Evolutionary conservation across 1,140 invertebrate species (phyloP).

Genomic region (Magallana angulata): DNA sequence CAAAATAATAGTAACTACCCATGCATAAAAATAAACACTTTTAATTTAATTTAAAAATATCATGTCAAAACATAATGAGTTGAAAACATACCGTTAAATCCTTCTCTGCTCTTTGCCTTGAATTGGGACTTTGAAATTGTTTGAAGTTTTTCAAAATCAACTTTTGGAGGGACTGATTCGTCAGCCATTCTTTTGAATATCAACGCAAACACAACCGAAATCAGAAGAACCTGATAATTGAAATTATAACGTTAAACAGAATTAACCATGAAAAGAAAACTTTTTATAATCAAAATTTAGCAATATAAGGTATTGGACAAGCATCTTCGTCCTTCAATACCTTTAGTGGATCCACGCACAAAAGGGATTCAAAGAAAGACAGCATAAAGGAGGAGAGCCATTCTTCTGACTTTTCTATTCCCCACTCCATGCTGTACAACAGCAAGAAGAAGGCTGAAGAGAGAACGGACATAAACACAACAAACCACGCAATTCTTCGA

Average conservation of each 20-base stretch:
- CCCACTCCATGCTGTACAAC: conserved; percentile 69
- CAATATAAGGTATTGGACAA: not conserved
- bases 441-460: conserved; percentile 63
- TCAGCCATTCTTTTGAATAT: conserved; percentile 8
- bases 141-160: conserved; percentile 17
- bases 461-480: conserved; percentile 56
- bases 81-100: not conserved
- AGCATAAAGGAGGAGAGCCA: conserved; percentile 68
- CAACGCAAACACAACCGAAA: conserved; percentile 1
- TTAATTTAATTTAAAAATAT: too few species aligned
- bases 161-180: not conserved
- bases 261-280: too few species aligned
- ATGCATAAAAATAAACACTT: too few species aligned
- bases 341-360: conserved; percentile 72
- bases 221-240: conserved; percentile 4
- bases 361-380: conserved; percentile 65
- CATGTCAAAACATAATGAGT: too few species aligned
- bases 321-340: conserved; percentile 42
- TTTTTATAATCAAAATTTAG: too few species aligned
- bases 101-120: not conserved
- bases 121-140: not conserved
- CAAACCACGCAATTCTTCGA: conserved; percentile 68
- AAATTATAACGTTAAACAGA: not conserved
- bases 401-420: conserved; percentile 64
- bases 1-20: too few species aligned